Conservation (phyloP, 2,113 vertebrate genomes). For the Corythaixoides concolor region DNA sequence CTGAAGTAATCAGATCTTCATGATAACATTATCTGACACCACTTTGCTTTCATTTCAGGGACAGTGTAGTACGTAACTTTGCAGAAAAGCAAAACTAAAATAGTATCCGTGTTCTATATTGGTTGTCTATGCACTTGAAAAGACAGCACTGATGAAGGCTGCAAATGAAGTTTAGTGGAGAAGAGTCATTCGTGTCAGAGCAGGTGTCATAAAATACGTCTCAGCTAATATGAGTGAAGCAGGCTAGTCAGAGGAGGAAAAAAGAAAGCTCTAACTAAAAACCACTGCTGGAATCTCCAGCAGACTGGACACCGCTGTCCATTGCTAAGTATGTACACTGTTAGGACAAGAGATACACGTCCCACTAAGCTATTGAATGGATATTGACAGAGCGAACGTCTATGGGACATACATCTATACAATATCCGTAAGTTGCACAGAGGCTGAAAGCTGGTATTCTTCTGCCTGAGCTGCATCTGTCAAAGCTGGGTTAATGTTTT, state of each 20-base stretch:
- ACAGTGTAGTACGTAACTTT: neutral
- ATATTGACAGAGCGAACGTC: neutral
- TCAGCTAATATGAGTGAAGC: neutral
- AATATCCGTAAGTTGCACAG: neutral
- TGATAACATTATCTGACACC: neutral
- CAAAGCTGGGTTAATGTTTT: neutral
- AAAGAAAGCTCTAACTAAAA: neutral
- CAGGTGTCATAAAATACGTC: neutral
- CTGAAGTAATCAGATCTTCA: neutral
- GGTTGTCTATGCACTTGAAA: neutral
- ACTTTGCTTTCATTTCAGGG: neutral
- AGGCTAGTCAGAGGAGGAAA: neutral
- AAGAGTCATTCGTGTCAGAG: neutral
- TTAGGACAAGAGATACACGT: neutral
- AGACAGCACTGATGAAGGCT: neutral
- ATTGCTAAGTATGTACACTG: rapidly evolving
- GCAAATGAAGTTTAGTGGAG: neutral
- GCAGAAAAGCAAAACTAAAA: neutral
- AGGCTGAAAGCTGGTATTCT: neutral
- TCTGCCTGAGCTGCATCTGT: neutral
- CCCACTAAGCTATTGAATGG: neutral
- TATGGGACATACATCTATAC: neutral
- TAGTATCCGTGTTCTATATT: neutral
- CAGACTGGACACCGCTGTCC: rapidly evolving
- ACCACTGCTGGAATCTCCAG: neutral